A percentile compares a stretch with the other conserved stretches of the same genome.
Conservation (phyloP, 2,888 invertebrate species). For the Aphodius granarius region DNA sequence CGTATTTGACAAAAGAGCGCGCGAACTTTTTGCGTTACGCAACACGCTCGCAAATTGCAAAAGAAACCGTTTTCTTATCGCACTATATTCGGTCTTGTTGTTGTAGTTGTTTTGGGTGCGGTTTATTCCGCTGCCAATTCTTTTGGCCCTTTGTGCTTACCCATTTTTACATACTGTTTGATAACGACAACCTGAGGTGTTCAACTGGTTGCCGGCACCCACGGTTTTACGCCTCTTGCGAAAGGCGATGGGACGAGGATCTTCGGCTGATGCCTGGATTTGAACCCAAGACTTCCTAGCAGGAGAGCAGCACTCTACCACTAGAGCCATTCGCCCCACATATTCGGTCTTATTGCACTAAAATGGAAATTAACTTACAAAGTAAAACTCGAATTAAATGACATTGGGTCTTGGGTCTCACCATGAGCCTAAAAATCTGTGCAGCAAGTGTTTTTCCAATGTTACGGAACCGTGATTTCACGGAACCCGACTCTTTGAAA, state of each 20-base stretch:
- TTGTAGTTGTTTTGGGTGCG: too few relatives aligned
- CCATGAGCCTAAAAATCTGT: background rate
- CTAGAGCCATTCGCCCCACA: too few relatives aligned
- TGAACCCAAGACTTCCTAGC: too few relatives aligned
- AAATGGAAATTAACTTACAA: background rate
- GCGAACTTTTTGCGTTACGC: background rate
- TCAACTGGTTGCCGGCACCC: too few relatives aligned
- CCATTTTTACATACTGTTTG: too few relatives aligned
- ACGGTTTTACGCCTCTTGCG: too few relatives aligned
- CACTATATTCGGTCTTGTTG: background rate
- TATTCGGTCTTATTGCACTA: background rate
- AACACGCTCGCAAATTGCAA: background rate
- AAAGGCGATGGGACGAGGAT: too few relatives aligned
- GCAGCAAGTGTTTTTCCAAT: background rate
- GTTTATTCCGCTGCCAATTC: too few relatives aligned
- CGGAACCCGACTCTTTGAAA: conserved; percentile 1
- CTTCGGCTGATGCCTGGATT: too few relatives aligned
- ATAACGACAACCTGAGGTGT: too few relatives aligned
- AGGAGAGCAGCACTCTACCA: too few relatives aligned
- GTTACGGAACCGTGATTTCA: background rate
- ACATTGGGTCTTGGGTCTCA: background rate
- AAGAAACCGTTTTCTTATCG: background rate
- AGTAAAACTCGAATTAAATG: background rate
- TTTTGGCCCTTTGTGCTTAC: too few relatives aligned
- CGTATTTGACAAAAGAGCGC: conserved; percentile 7